Percentiles rank a stretch among this genome's conserved stretches.
Conservation (phyloP, 2,888 invertebrate species). For the Netelia virgata region DNA sequence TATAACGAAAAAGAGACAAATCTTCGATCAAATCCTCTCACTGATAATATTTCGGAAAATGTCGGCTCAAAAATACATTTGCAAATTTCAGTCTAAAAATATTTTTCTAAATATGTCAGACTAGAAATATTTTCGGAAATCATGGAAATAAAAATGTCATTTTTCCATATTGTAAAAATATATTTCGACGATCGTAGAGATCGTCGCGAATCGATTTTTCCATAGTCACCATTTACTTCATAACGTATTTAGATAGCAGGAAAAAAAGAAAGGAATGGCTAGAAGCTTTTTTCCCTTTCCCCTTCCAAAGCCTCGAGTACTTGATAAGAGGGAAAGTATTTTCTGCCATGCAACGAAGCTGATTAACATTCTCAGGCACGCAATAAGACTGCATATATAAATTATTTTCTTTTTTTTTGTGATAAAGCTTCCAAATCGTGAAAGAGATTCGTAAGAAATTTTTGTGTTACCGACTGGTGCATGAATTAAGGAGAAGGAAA, state of each 20-base stretch:
- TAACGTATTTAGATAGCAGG: not conserved
- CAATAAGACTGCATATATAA: not conserved
- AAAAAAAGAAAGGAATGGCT: not conserved
- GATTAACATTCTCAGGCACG: constrained; percentile 32
- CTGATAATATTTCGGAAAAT: too few relatives aligned
- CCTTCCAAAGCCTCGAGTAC: not conserved
- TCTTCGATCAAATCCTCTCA: not conserved
- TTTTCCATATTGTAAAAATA: too few relatives aligned
- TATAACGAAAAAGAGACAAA: not conserved
- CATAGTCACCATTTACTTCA: not conserved
- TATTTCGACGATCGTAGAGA: too few relatives aligned
- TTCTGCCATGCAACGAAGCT: not conserved
- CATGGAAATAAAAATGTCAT: too few relatives aligned
- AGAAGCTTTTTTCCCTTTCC: not conserved
- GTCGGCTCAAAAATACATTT: too few relatives aligned
- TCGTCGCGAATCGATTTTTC: too few relatives aligned
- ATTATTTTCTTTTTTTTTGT: constrained; percentile 15
- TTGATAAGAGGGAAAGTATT: constrained; percentile 6
- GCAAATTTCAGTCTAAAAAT: not conserved
- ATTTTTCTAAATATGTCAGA: not conserved
- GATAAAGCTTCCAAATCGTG: constrained; percentile 1
- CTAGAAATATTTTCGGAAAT: too few relatives aligned
- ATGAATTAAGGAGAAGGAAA: constrained; percentile 35
- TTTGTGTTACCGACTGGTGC: not conserved
- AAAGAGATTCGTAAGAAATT: not conserved